These are phyloP conservation scores for Candoia aspera DNA, from an alignment of 2,113 vertebrate genomes.

Conservation along the genomic window DNA sequence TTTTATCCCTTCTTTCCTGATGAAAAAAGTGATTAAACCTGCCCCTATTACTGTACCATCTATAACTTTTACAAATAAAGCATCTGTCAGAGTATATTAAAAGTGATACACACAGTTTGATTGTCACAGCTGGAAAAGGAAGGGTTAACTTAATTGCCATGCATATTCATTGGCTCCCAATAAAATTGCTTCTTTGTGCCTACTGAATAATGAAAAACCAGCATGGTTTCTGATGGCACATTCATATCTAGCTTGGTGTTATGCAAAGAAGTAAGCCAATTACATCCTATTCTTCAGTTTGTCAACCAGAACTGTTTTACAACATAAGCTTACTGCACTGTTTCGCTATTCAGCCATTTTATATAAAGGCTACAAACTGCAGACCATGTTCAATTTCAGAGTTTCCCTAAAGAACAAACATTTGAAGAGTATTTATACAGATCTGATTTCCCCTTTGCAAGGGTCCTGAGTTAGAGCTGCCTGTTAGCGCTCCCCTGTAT, in stretches of 20 bases:
- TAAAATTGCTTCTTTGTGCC: not conserved
- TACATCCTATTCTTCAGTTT: not conserved
- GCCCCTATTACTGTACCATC: not conserved
- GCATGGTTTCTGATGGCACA: not conserved
- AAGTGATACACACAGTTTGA: not conserved
- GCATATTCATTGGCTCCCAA: not conserved
- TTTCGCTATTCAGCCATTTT: not conserved
- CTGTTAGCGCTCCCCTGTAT: not conserved
- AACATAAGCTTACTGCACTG: not conserved
- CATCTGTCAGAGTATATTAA: not conserved
- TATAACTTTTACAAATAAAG: not conserved
- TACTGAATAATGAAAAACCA: not conserved
- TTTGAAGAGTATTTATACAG: not conserved
- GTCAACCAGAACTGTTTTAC: not conserved
- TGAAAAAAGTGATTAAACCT: not conserved
- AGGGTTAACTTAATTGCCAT: not conserved
- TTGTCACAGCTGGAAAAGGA: not conserved
- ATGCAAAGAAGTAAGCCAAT: not conserved
- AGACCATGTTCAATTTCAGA: not conserved
- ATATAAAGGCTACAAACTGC: not conserved
- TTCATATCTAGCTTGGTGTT: not conserved
- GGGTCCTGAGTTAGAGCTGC: not conserved
- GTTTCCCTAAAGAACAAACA: not conserved
- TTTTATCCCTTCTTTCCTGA: not conserved
- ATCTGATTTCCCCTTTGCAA: not conserved